phyloP scores from a whole-genome alignment of 2,113 vertebrate genomes.

The Pimephales promelas region DNA sequence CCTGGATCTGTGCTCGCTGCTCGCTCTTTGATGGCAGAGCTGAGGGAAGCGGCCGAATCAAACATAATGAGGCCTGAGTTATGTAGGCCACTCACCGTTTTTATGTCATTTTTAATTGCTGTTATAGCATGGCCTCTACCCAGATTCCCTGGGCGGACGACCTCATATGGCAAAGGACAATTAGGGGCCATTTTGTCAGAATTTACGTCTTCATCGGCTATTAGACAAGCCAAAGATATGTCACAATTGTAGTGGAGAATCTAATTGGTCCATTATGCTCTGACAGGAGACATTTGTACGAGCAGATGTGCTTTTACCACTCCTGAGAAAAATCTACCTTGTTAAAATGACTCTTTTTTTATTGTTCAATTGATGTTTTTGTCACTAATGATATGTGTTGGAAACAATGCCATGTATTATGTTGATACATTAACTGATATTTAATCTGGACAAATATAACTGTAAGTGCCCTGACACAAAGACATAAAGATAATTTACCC shows the following conservation, averaged over 20 bases:
- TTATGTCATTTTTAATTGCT: constrained; percentile 51
- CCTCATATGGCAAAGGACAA: constrained; percentile 41
- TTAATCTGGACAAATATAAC: neutral
- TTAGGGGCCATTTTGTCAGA: constrained; percentile 32
- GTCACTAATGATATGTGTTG: neutral
- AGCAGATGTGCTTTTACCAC: constrained; percentile 30
- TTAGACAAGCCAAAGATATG: constrained; percentile 34
- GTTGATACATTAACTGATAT: neutral
- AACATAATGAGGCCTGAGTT: constrained; percentile 50
- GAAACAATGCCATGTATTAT: neutral
- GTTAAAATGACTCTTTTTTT: neutral
- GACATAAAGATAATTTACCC: neutral
- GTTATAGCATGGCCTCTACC: constrained; percentile 13
- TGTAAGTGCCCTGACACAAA: neutral
- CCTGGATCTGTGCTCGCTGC: constrained; percentile 49
- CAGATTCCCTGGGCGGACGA: constrained; percentile 38
- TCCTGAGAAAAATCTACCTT: neutral
- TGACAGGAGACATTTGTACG: constrained; percentile 21
- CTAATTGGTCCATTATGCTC: constrained; percentile 26
- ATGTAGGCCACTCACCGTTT: constrained; percentile 50
- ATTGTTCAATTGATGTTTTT: neutral
- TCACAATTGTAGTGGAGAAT: constrained; percentile 14
- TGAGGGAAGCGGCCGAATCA: constrained; percentile 28
- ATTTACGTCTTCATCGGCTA: constrained; percentile 33
- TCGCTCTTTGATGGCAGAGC: constrained; percentile 38